Conservation (phyloP, 2,113 vertebrate genomes). For the Notiomystis cincta region DNA sequence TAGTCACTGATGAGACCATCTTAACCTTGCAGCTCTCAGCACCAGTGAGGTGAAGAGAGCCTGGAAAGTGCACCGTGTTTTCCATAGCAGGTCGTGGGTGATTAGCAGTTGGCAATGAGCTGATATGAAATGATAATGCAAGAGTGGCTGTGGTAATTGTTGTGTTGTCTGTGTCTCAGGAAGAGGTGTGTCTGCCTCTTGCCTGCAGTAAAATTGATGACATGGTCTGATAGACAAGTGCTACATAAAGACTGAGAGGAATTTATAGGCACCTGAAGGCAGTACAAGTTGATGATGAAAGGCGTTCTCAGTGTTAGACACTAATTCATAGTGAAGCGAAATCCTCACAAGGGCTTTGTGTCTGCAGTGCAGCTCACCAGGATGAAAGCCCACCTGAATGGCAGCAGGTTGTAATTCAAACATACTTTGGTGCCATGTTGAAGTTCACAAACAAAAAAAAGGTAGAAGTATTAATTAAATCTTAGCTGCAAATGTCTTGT, state of each 20-base stretch:
- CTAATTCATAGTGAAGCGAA: conserved; percentile 72
- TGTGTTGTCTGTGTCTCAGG: conserved; percentile 73
- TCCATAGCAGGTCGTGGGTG: neutral
- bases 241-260: conserved; percentile 71
- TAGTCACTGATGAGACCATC: neutral
- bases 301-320: conserved; percentile 67
- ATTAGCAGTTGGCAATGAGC: conserved; percentile 61
- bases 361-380: conserved; percentile 39
- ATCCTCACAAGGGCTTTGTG: conserved; percentile 62
- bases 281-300: conserved; percentile 75
- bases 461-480: neutral
- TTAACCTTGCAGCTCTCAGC: neutral
- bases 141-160: conserved; percentile 70
- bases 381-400: conserved; percentile 65
- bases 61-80: neutral
- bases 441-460: conserved; percentile 37
- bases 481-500: neutral
- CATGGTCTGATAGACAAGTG: conserved; percentile 77
- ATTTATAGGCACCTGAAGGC: conserved; percentile 79
- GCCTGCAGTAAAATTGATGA: conserved; percentile 78
- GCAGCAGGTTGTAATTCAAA: conserved; percentile 45
- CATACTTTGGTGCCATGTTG: conserved; percentile 41
- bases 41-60: neutral
- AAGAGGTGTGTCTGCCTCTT: conserved; percentile 74
- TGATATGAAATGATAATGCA: conserved; percentile 58